phyloP scores from a whole-genome alignment of 2,888 invertebrate genomes.

The Parnassius smintheus region DNA sequence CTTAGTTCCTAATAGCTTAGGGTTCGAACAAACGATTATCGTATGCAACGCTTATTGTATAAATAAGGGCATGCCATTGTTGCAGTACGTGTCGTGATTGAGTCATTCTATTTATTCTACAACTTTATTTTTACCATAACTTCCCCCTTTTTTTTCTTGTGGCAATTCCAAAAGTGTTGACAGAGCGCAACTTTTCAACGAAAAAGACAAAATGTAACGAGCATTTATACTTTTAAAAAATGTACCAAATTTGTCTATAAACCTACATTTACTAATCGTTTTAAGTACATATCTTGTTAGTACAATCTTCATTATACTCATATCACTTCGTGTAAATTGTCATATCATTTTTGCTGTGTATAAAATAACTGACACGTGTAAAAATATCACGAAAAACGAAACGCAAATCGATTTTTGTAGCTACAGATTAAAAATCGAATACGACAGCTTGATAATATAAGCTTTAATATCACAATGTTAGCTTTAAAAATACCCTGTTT shows the following conservation, averaged over 20 bases:
- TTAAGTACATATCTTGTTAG: constrained; percentile 78
- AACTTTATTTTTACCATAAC: constrained; percentile 25
- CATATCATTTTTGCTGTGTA: constrained; percentile 78
- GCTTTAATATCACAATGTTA: constrained; percentile 57
- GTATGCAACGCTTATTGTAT: constrained; percentile 82
- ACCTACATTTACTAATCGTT: constrained; percentile 58
- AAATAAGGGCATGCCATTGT: constrained; percentile 76
- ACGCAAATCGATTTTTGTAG: constrained; percentile 42
- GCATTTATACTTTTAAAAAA: constrained; percentile 67
- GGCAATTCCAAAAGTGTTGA: constrained; percentile 53
- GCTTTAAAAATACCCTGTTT: constrained; percentile 49
- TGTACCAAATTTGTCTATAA: constrained; percentile 70
- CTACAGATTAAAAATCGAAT: constrained; percentile 32
- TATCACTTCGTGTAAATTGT: constrained; percentile 79
- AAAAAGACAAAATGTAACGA: constrained; percentile 73
- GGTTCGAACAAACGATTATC: constrained; percentile 59
- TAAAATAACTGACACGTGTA: constrained; percentile 57
- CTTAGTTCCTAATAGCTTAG: constrained; percentile 62
- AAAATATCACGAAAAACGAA: constrained; percentile 57
- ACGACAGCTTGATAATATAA: constrained; percentile 41
- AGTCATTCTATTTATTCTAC: constrained; percentile 55
- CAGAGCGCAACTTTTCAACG: constrained; percentile 61
- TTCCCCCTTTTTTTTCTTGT: constrained; percentile 28
- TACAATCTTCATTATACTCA: constrained; percentile 75
- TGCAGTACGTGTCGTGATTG: constrained; percentile 80